Conservation (phyloP, 2,113 vertebrate genomes). For the Osmerus eperlanus region DNA sequence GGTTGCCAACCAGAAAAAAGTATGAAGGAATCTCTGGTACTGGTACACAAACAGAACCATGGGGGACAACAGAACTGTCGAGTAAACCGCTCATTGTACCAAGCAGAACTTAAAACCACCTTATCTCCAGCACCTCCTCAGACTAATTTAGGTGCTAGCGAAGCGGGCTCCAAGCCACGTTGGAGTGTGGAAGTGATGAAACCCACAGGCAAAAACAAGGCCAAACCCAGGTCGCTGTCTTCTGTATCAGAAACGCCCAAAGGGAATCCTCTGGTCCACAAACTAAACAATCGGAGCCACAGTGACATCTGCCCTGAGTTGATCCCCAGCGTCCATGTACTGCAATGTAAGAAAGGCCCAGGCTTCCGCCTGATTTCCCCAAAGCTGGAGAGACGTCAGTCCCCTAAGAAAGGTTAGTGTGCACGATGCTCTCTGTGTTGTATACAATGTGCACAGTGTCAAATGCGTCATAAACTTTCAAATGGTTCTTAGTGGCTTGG, state of each 20-base stretch:
- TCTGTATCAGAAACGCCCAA: constrained; percentile 68
- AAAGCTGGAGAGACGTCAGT: constrained; percentile 64
- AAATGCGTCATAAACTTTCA: neutral
- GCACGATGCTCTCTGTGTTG: too few species aligned
- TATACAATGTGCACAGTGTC: too few species aligned
- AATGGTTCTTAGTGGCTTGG: neutral
- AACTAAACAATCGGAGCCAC: constrained; percentile 53
- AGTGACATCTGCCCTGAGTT: constrained; percentile 70
- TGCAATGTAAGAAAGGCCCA: constrained; percentile 68
- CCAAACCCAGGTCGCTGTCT: constrained; percentile 65
- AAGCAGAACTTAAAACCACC: constrained; percentile 12
- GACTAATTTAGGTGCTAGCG: neutral
- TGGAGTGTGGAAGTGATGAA: constrained; percentile 47
- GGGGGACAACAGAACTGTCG: constrained; percentile 43
- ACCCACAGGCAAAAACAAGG: constrained; percentile 59
- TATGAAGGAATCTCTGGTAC: constrained; percentile 40
- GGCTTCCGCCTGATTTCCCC: constrained; percentile 66
- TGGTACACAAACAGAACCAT: constrained; percentile 42
- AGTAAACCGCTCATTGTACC: constrained; percentile 41
- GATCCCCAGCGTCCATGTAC: constrained; percentile 52
- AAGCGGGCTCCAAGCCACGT: constrained; percentile 2
- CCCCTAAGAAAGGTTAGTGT: constrained; percentile 75
- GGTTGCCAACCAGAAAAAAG: constrained; percentile 33
- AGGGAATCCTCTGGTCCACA: constrained; percentile 74
- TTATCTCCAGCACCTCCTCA: constrained; percentile 5